phyloP scores from a whole-genome alignment of 2,797 vertebrate genomes.

The Podarcis siculus region DNA sequence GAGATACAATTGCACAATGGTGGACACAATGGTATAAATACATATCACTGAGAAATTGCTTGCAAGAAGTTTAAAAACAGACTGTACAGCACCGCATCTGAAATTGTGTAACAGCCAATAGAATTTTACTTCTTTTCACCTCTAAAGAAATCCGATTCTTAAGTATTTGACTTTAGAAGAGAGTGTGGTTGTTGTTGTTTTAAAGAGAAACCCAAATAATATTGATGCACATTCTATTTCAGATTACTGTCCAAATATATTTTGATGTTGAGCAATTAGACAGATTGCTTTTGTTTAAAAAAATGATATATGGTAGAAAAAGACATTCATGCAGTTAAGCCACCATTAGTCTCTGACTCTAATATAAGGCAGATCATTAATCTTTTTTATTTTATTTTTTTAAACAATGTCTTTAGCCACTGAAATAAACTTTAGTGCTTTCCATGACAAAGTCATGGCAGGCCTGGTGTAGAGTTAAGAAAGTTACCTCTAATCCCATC shows the following conservation, averaged over 20 bases:
- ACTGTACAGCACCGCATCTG: conserved; percentile 80
- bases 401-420: conserved; percentile 78
- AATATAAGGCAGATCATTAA: conserved; percentile 85
- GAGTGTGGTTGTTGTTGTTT: conserved; percentile 32
- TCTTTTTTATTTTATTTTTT: conserved; percentile 67
- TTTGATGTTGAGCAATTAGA: conserved; percentile 73
- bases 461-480: conserved; percentile 64
- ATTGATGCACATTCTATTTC: conserved; percentile 60
- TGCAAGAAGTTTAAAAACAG: conserved; percentile 81
- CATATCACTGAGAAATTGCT: conserved; percentile 73
- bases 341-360: conserved; percentile 80
- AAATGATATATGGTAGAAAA: conserved; percentile 75
- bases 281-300: conserved; percentile 64
- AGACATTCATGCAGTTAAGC: conserved; percentile 91
- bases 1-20: conserved; percentile 82
- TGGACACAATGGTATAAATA: conserved; percentile 84
- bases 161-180: conserved; percentile 29
- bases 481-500: conserved; percentile 74
- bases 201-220: conserved; percentile 61
- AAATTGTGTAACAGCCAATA: conserved; percentile 70
- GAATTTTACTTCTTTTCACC: conserved; percentile 41
- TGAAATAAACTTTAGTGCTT: conserved; percentile 74
- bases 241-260: conserved; percentile 76
- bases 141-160: conserved; percentile 64
- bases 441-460: conserved; percentile 67